Evolutionary conservation across 2,113 vertebrate genomes (phyloP).

Genomic region (Thamnophis sirtalis): DNA sequence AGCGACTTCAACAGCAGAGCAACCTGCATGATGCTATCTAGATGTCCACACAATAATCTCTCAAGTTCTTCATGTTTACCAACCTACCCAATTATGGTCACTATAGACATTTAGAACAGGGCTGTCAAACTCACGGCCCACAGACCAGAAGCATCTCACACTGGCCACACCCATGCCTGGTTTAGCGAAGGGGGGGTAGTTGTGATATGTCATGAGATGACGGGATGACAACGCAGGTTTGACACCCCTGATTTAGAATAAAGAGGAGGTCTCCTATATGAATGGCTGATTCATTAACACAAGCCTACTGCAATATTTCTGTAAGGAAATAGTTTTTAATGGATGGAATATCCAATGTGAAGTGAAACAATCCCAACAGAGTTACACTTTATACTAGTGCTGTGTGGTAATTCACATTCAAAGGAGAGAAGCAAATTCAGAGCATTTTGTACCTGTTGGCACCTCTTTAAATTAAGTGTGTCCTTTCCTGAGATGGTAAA

Average conservation of each 20-base stretch:
- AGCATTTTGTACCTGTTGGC: background rate
- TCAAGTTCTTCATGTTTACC: background rate
- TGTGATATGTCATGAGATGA: too few species aligned
- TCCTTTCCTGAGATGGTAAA: background rate
- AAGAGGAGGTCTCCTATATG: background rate
- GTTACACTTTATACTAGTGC: background rate
- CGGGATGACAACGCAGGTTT: too few species aligned
- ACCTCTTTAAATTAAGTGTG: background rate
- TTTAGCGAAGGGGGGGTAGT: too few species aligned
- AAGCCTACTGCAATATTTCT: background rate
- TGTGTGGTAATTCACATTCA: background rate
- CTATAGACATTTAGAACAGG: background rate
- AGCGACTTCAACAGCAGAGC: background rate
- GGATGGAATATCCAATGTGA: background rate
- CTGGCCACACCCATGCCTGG: too few species aligned
- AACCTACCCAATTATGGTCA: too few species aligned
- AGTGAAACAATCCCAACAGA: background rate
- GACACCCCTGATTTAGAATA: too few species aligned
- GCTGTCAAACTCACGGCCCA: too few species aligned
- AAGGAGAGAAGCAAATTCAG: background rate
- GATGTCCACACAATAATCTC: slow-evolving; percentile 29
- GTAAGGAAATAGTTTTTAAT: background rate
- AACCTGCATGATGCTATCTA: background rate
- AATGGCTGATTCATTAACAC: background rate
- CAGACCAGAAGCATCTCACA: too few species aligned